Base-by-base conservation (phyloP, 2,888 invertebrate species). In the Linyphia triangularis region DNA sequence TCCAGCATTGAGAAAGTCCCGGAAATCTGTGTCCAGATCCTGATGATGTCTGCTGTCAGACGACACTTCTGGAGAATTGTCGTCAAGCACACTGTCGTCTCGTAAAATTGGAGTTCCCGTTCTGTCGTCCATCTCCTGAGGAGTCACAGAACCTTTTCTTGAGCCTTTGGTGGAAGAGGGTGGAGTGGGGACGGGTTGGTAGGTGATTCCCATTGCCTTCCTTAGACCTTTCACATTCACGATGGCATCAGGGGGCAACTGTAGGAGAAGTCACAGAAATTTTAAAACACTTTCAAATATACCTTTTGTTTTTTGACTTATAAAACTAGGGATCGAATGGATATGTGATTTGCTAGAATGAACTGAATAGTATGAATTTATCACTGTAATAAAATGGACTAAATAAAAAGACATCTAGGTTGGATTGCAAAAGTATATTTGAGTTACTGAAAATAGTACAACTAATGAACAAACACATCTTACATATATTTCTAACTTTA, bases 181-280 rank as follows among this genome's bases (percentile, higher is more conserved):
- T 26, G 85, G 33, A 10, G 69, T 59, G 13, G 88, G 77, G 9
- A 75, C 30, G 6, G 88, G 86, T 16, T 79, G 84, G 28, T 77
- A 90, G 22, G 91, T 82, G 59, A 91, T 91, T 22, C 92, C 91
- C 91, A 91, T 91, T 7, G 92, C 92, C 78, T 94, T 94, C 51
- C 96, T 93, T 30, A 97, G 92, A 6, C 95, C 95, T 73, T 94
- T 94, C 0, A 95, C 94, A 37, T 95, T 95, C 19, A 95, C 95
- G 24, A 97, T 94, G 63, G 95, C 95, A 0, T 94, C 93, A 0
- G 97, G 97, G 85, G 95, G 95, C 77, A 96, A 94, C 90, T 91
- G 61, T 3, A 75, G 78, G 43, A 40, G 10, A 59, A n/a, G n/a
- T n/a, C n/a, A n/a, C n/a, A n/a, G n/a, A n/a, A n/a, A n/a, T n/a